Evolutionary conservation across 2,888 invertebrate species (phyloP), one percentile per base, ranked within the genome.

Genomic region (Dryobota labecula): DNA sequence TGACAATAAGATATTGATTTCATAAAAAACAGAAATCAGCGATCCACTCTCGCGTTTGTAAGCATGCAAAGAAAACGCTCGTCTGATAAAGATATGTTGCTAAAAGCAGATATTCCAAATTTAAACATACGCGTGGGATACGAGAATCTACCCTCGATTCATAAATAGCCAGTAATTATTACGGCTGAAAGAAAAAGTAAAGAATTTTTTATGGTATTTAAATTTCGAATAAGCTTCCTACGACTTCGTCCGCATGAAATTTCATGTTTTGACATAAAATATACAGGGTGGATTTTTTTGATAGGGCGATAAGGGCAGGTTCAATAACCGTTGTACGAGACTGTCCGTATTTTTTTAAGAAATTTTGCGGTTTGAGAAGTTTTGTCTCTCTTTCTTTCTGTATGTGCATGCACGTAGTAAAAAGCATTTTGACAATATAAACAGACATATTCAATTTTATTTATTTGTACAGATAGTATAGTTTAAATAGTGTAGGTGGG

Each of bases 131-230:
- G 73, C 61, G 77, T 78, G 78, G 78, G 78, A 27, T 57, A 13
- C 7, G 9, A 58, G 70, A 79, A 62, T 74, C 43, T 65, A 79
- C 62, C 75, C 70, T 45, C 49, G 41, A 54, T 78, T 62, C 45
- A 51, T 45, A 79, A 79, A 79, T 78, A 77, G 41, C 63, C 63
- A 33, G 73, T 41, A 54, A 54, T 63, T 30, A 53, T 78, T 63
- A 60, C 36, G 27, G 43, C 58, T 30, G 15, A 45, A 43, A 49
- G n/a, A 64, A 60, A 77, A 63, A 38, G 30, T 45, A 27, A 36
- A 27, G 11, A 24, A 11, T 51, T n/a, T 63, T 58, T 24, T 47
- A n/a, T n/a, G 18, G 15, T 56, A 47, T 66, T 72, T 61, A 36
- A 47, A 38, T 24, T 61, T 47, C 11, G 30, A 62, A 51, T n/a